These are phyloP conservation scores for Gorsachius goisagi DNA, from an alignment of 2,113 vertebrate species.

Conservation along the genomic window DNA sequence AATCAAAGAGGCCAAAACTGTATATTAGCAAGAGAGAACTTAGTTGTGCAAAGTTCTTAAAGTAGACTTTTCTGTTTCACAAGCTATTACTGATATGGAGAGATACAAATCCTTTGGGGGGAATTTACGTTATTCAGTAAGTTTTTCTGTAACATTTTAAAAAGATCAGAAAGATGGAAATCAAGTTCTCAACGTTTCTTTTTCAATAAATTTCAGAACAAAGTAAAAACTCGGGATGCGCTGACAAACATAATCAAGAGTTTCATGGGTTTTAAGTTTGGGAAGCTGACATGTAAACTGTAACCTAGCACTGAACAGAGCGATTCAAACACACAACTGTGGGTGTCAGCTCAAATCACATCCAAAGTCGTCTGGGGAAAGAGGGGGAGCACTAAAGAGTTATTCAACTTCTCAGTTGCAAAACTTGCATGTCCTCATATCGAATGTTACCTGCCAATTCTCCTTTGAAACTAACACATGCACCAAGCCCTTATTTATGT, in stretches of 20 bases:
- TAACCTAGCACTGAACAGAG: conserved; percentile 14
- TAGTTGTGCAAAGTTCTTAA: not conserved
- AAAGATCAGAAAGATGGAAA: not conserved
- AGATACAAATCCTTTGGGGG: not conserved
- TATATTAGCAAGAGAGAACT: not conserved
- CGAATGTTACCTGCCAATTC: not conserved
- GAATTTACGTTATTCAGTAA: not conserved
- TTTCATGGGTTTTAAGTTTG: not conserved
- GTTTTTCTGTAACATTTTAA: not conserved
- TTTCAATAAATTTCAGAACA: conserved; percentile 12
- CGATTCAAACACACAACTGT: conserved; percentile 39
- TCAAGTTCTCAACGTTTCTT: not conserved
- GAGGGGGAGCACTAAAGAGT: not conserved
- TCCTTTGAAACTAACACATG: not conserved
- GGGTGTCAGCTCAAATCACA: conserved; percentile 38
- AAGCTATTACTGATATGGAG: not conserved
- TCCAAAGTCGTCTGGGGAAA: not conserved
- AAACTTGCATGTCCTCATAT: not conserved
- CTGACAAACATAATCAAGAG: conserved; percentile 51
- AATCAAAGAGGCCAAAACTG: not conserved
- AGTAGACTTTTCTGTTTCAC: not conserved
- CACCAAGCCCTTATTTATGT: not conserved
- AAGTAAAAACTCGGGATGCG: conserved; percentile 37
- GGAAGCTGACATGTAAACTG: conserved; percentile 40
- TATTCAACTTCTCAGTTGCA: conserved; percentile 4